phyloP scores from a whole-genome alignment of 2,113 vertebrate genomes.

The Baryphthengus martii region DNA sequence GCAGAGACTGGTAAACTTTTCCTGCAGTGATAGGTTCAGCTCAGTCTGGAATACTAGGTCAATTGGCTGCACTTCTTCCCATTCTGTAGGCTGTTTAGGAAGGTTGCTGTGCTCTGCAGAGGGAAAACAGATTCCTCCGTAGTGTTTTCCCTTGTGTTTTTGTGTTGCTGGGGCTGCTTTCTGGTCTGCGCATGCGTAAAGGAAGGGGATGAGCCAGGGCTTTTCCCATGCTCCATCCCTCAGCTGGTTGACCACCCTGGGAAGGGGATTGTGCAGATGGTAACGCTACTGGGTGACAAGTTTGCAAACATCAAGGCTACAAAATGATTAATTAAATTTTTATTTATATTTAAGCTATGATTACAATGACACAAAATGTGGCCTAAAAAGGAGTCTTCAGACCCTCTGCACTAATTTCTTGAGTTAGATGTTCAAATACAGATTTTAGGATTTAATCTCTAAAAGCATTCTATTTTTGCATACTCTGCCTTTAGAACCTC shows the following conservation, averaged over 20 bases:
- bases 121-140: neutral
- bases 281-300: fast-evolving
- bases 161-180: neutral
- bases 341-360: neutral
- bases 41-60: fast-evolving
- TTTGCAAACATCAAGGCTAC: neutral
- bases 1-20: neutral
- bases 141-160: neutral
- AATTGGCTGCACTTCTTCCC: neutral
- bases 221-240: neutral
- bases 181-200: neutral
- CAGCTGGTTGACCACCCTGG: neutral
- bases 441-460: neutral
- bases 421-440: neutral
- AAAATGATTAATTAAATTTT: neutral
- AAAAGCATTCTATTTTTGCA: neutral
- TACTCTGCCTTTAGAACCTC: neutral
- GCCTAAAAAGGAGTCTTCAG: neutral
- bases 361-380: neutral
- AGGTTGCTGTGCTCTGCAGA: neutral
- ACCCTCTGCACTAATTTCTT: neutral
- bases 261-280: neutral
- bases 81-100: neutral
- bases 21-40: neutral
- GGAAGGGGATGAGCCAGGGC: neutral